A percentile compares a stretch with the other conserved stretches of the same genome.
Conservation (phyloP, 2,888 invertebrate species). For the Helleia helle region DNA sequence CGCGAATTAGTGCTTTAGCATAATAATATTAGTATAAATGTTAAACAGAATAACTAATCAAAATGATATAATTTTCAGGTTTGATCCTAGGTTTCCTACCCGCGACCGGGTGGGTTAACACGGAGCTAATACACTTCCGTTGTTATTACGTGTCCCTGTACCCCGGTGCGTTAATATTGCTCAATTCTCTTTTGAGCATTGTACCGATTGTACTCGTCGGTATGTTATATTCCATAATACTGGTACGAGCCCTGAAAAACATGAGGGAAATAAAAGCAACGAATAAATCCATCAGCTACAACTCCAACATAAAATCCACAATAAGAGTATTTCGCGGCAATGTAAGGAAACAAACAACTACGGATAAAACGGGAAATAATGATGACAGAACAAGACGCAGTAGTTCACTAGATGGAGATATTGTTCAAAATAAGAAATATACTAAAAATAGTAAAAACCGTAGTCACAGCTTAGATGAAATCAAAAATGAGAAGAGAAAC, state of each 20-base stretch:
- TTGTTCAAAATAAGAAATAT: conserved; percentile 17
- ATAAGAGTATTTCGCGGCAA: conserved; percentile 47
- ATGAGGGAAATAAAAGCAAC: conserved; percentile 38
- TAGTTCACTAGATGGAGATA: conserved; percentile 36
- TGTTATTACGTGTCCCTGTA: conserved; percentile 75
- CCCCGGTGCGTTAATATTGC: conserved; percentile 67
- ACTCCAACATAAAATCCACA: conserved; percentile 32
- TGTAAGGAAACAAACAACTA: conserved; percentile 21
- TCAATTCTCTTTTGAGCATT: conserved; percentile 70
- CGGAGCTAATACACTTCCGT: conserved; percentile 32
- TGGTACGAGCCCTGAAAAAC: conserved; percentile 71
- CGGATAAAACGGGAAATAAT: conserved; percentile 25
- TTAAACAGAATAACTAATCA: too few species aligned
- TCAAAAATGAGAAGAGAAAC: conserved; percentile 24
- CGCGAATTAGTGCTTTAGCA: too few species aligned
- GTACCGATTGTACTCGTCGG: conserved; percentile 59
- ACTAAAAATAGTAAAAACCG: conserved; percentile 19
- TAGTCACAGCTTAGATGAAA: conserved; percentile 43
- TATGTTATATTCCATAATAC: conserved; percentile 73
- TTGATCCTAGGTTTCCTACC: conserved; percentile 75
- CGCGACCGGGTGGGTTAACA: conserved; percentile 69
- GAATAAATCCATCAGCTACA: conserved; percentile 31
- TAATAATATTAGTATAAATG: too few species aligned
- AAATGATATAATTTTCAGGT: conserved; percentile 42
- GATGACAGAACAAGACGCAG: conserved; percentile 36